A percentile compares a stretch with the other conserved stretches of the same genome.
Evolutionary conservation across 2,888 invertebrate species (phyloP).

Genomic region (Thymelicus sylvestris): DNA sequence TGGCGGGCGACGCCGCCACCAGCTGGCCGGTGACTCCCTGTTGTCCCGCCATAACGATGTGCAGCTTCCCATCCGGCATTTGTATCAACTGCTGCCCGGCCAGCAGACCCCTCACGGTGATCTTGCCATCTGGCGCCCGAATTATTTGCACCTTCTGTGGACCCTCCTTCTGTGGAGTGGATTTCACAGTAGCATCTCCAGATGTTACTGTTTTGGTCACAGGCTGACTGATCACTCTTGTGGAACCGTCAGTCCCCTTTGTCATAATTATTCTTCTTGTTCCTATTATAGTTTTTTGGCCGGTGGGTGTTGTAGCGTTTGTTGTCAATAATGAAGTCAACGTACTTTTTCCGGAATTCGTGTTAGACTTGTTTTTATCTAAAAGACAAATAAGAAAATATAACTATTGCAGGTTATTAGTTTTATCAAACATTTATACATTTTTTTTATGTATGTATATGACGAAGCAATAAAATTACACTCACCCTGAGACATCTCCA

Average conservation of each 20-base stretch:
- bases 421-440: neutral
- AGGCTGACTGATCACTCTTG: constrained; percentile 86
- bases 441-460: neutral
- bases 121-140: constrained; percentile 94
- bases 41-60: constrained; percentile 90
- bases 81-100: constrained; percentile 97
- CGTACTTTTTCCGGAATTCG: constrained; percentile 87
- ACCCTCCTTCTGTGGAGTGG: constrained; percentile 67
- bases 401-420: neutral
- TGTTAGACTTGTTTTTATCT: constrained; percentile 71
- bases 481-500: constrained; percentile 87
- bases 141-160: constrained; percentile 95
- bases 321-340: constrained; percentile 87
- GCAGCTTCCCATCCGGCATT: constrained; percentile 96
- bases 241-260: constrained; percentile 88
- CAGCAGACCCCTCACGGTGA: constrained; percentile 95
- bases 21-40: constrained; percentile 78
- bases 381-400: constrained; percentile 55
- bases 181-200: constrained; percentile 68
- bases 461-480: neutral
- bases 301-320: constrained; percentile 74
- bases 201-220: constrained; percentile 63
- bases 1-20: constrained; percentile 65
- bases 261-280: constrained; percentile 90
- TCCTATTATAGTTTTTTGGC: constrained; percentile 87